Evolutionary conservation across 2,797 vertebrate species (phyloP).

Genomic region (Pempheris klunzingeri): DNA sequence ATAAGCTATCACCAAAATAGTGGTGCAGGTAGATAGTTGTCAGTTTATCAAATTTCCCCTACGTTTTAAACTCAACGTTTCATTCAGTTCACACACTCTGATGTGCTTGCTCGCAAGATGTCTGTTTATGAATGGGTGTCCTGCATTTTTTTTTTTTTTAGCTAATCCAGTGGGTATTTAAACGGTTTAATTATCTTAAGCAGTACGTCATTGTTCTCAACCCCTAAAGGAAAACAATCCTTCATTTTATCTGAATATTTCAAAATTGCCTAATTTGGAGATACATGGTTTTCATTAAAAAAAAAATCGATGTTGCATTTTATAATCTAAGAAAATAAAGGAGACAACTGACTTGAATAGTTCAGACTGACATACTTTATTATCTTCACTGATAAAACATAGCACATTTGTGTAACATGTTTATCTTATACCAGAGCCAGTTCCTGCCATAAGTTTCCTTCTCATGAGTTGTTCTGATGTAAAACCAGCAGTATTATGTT

Average conservation of each 20-base stretch:
- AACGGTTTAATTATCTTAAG: background rate
- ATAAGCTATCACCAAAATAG: constrained; percentile 24
- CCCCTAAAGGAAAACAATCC: background rate
- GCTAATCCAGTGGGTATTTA: background rate
- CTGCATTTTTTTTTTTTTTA: constrained; percentile 5
- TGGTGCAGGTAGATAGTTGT: no score
- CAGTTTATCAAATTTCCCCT: background rate
- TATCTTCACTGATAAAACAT: background rate
- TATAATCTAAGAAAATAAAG: background rate
- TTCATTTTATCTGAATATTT: background rate
- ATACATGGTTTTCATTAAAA: background rate
- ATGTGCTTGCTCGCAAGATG: background rate
- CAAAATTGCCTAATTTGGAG: no score
- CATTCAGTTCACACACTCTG: background rate
- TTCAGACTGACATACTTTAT: background rate
- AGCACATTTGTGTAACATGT: background rate
- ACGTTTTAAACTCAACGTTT: constrained; percentile 5
- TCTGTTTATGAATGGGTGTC: background rate
- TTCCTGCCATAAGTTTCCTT: background rate
- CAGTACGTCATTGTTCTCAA: background rate
- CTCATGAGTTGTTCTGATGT: background rate
- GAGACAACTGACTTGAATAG: background rate
- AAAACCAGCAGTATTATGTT: background rate
- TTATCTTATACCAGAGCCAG: background rate
- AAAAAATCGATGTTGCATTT: background rate